Percentiles rank a stretch among this genome's conserved stretches.
Evolutionary conservation across 2,888 invertebrate species (phyloP).

Genomic region (Marasmarcha lunaedactyla): DNA sequence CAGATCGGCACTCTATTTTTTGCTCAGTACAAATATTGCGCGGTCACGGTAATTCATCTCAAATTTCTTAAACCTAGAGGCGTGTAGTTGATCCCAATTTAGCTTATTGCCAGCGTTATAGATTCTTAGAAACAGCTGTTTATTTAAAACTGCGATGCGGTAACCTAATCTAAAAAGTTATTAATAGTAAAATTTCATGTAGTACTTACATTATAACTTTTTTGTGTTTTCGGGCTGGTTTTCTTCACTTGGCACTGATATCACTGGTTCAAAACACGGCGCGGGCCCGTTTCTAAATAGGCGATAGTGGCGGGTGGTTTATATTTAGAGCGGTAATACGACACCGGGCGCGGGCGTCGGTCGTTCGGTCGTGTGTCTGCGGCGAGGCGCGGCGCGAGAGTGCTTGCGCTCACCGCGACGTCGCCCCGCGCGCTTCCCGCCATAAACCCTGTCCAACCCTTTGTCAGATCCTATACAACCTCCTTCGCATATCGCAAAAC

Average conservation of each 20-base stretch:
- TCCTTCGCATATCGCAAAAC: too few species aligned
- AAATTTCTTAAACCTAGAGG: slow-evolving; percentile 29
- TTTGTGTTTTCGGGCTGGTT: slow-evolving; percentile 20
- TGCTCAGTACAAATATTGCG: background rate
- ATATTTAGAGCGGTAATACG: slow-evolving; percentile 68
- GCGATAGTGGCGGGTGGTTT: slow-evolving; percentile 63
- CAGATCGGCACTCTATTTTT: too few species aligned
- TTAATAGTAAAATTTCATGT: slow-evolving; percentile 5
- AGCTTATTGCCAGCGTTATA: slow-evolving; percentile 47
- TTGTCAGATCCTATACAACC: slow-evolving; percentile 23
- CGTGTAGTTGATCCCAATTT: slow-evolving; percentile 40
- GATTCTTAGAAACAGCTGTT: slow-evolving; percentile 61
- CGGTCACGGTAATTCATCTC: slow-evolving; percentile 24
- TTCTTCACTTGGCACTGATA: slow-evolving; percentile 67
- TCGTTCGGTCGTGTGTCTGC: slow-evolving; percentile 48
- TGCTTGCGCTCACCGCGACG: slow-evolving; percentile 23
- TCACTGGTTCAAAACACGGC: slow-evolving; percentile 67
- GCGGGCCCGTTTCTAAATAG: slow-evolving; percentile 65
- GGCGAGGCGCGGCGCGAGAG: slow-evolving; percentile 53
- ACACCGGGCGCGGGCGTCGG: slow-evolving; percentile 59
- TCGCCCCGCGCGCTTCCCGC: slow-evolving; percentile 11
- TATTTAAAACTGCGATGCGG: slow-evolving; percentile 53
- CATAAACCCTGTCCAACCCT: slow-evolving; percentile 22
- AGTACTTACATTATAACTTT: background rate
- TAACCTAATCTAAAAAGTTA: slow-evolving; percentile 32